Evolutionary conservation across 2,797 vertebrate genomes (phyloP).

Genomic region (Anolis apletophallus): DNA sequence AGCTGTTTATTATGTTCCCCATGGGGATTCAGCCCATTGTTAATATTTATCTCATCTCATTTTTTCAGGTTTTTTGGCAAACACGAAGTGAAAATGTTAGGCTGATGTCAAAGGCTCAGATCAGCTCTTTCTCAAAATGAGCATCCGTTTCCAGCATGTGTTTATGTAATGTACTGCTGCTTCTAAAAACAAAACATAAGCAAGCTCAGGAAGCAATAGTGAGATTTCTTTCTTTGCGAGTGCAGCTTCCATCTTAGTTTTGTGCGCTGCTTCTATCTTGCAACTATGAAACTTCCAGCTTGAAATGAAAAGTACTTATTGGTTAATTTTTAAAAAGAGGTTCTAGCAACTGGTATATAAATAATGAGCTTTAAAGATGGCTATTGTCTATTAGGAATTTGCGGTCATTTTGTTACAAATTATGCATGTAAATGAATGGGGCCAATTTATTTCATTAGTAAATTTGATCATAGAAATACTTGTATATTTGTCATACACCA

Average conservation of each 20-base stretch:
- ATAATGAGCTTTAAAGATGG: not conserved
- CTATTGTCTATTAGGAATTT: not conserved
- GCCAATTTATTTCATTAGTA: not conserved
- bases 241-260: not conserved
- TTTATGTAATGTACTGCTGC: slow-evolving; percentile 33
- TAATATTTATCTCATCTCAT: not conserved
- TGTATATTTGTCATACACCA: not conserved
- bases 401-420: not conserved
- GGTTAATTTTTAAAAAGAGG: not conserved
- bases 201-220: slow-evolving; percentile 6
- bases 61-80: slow-evolving; percentile 33
- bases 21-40: not conserved
- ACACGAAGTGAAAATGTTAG: slow-evolving; percentile 29
- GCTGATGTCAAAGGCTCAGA: slow-evolving; percentile 34
- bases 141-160: slow-evolving; percentile 18
- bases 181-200: slow-evolving; percentile 35
- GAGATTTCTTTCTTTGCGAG: slow-evolving; percentile 28
- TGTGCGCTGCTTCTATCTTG: not conserved
- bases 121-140: not conserved
- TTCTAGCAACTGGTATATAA: not conserved
- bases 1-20: not conserved
- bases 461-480: too few species aligned
- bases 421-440: not conserved
- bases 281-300: not conserved
- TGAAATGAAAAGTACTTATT: not conserved